A percentile compares a stretch with the other conserved stretches of the same genome.
These are phyloP conservation scores for Lagopus muta DNA, from an alignment of 2,113 vertebrate genomes.

Conservation along the genomic window DNA sequence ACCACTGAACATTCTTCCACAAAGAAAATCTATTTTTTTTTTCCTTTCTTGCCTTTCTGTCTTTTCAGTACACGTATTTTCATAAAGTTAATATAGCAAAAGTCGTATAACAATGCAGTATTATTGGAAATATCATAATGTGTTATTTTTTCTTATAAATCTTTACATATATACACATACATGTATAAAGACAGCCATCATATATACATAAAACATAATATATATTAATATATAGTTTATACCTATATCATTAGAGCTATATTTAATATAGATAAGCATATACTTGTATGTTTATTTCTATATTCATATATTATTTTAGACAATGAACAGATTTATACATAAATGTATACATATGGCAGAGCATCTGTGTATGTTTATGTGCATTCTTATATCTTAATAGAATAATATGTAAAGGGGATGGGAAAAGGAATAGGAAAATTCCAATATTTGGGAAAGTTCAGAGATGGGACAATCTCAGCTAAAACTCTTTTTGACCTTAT, in stretches of 20 bases:
- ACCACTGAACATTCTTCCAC: no score
- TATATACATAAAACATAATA: not conserved
- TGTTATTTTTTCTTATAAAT: no score
- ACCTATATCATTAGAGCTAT: not conserved
- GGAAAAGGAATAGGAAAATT: not conserved
- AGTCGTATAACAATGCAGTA: no score
- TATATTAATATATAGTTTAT: fast-evolving
- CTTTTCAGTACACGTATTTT: no score
- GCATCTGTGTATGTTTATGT: not conserved
- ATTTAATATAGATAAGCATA: not conserved
- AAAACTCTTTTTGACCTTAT: conserved; percentile 28
- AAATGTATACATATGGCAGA: fast-evolving
- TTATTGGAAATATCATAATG: no score
- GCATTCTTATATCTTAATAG: not conserved
- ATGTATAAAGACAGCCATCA: not conserved
- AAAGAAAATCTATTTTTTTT: no score
- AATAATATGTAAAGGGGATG: fast-evolving
- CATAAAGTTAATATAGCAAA: no score
- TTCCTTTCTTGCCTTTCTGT: no score
- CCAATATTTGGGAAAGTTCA: not conserved
- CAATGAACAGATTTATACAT: not conserved
- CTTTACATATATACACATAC: no score
- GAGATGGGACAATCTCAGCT: not conserved
- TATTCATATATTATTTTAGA: not conserved
- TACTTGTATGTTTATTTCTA: not conserved